phyloP scores from a whole-genome alignment of 2,797 vertebrate species.

The Falco novaeseelandiae region DNA sequence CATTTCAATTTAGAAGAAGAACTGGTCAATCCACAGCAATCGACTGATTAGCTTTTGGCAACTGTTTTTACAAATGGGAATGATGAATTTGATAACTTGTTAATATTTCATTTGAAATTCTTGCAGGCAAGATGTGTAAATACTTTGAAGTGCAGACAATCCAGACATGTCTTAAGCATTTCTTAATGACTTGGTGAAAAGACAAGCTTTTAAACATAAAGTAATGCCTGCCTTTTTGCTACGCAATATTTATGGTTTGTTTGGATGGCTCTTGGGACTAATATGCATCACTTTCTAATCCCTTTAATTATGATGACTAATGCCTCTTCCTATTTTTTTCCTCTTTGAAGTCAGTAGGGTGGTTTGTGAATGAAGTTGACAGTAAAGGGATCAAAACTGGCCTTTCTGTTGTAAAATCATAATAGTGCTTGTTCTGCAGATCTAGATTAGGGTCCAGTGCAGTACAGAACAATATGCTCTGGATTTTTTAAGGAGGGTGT shows the following conservation, averaged over 20 bases:
- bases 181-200: neutral
- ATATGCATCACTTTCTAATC: neutral
- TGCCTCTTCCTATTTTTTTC: neutral
- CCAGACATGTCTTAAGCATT: neutral
- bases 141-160: neutral
- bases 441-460: neutral
- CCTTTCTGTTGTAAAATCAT: neutral
- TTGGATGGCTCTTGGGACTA: neutral
- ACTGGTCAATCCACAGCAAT: neutral
- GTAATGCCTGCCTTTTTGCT: neutral
- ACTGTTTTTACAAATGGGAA: neutral
- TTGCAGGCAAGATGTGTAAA: neutral
- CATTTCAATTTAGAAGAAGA: neutral
- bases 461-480: neutral
- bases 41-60: neutral
- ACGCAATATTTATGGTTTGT: neutral
- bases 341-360: neutral
- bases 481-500: neutral
- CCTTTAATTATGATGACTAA: neutral
- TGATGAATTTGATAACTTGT: neutral
- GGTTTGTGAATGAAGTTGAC: neutral
- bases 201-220: neutral
- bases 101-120: neutral
- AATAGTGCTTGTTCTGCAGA: neutral
- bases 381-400: neutral